Percentiles rank a stretch among this genome's conserved stretches.
These are phyloP conservation scores for Pelodiscus sinensis DNA, from an alignment of 2,113 vertebrate species.

Conservation along the genomic window DNA sequence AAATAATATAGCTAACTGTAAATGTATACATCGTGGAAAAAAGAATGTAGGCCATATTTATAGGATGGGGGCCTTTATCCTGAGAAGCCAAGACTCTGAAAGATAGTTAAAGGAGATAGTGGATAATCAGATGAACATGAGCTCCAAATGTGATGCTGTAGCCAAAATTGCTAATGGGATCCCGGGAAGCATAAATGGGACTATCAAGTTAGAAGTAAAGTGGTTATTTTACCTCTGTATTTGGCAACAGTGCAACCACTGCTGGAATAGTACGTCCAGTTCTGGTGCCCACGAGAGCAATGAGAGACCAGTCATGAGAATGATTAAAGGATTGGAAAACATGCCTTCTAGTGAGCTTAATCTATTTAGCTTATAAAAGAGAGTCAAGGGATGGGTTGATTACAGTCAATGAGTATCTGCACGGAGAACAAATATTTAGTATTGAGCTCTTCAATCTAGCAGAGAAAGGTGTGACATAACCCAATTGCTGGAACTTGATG, in stretches of 20 bases:
- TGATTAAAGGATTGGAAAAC: not conserved
- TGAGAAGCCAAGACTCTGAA: not conserved
- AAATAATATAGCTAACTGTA: too few species aligned
- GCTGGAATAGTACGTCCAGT: not conserved
- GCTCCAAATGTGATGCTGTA: not conserved
- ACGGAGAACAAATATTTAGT: not conserved
- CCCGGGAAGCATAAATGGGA: not conserved
- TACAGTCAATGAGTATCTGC: not conserved
- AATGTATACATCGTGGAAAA: not conserved
- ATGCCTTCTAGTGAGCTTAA: too few species aligned
- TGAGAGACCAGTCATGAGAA: not conserved
- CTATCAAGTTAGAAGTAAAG: not conserved
- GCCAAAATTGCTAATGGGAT: not conserved
- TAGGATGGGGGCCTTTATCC: not conserved
- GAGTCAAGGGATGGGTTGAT: not conserved
- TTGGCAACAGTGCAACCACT: not conserved
- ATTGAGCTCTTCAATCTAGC: not conserved
- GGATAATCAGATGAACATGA: not conserved
- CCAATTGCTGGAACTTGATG: not conserved
- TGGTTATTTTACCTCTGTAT: not conserved
- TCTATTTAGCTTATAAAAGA: not conserved
- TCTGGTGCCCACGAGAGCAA: not conserved
- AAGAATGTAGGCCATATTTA: not conserved
- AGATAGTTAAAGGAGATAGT: not conserved
- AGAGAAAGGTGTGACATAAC: not conserved